Percentiles rank a stretch among this genome's conserved stretches.
Conservation (phyloP, 2,888 invertebrate species). For the Polia nebulosa region DNA sequence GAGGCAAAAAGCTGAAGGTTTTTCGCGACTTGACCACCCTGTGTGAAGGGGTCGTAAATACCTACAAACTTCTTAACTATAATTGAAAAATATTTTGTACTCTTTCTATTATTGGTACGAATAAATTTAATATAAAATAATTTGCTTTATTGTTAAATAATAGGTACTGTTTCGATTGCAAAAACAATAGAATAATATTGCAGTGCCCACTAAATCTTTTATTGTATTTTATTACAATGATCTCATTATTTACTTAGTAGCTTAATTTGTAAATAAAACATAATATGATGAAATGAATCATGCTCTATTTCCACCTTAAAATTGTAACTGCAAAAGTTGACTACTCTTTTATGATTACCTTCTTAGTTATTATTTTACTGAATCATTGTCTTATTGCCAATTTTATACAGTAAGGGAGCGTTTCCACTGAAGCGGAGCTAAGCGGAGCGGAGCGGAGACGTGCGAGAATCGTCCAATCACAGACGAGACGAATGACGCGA, state of each 20-base stretch:
- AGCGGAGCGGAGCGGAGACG: too few species aligned
- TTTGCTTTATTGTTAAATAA: neutral
- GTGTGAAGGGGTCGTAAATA: neutral
- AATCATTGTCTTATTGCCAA: too few species aligned
- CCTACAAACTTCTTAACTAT: slow-evolving; percentile 2
- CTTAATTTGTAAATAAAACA: neutral
- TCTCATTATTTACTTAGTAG: neutral
- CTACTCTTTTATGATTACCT: neutral
- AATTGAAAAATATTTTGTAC: slow-evolving; percentile 12
- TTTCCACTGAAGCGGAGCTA: too few species aligned
- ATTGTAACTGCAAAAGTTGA: neutral
- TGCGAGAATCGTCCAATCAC: too few species aligned
- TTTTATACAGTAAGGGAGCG: too few species aligned
- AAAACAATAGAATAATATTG: neutral
- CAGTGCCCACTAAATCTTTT: neutral
- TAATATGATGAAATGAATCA: neutral
- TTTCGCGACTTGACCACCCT: neutral
- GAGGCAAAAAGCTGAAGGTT: neutral
- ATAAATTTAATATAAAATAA: neutral
- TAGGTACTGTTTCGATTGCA: neutral
- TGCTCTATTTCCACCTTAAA: neutral
- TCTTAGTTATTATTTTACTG: too few species aligned
- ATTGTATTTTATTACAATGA: neutral
- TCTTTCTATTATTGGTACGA: slow-evolving; percentile 14
- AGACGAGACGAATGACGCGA: too few species aligned